These are phyloP conservation scores for Listrodromus nycthemerus DNA, from an alignment of 2,888 invertebrate species.

Conservation along the genomic window DNA sequence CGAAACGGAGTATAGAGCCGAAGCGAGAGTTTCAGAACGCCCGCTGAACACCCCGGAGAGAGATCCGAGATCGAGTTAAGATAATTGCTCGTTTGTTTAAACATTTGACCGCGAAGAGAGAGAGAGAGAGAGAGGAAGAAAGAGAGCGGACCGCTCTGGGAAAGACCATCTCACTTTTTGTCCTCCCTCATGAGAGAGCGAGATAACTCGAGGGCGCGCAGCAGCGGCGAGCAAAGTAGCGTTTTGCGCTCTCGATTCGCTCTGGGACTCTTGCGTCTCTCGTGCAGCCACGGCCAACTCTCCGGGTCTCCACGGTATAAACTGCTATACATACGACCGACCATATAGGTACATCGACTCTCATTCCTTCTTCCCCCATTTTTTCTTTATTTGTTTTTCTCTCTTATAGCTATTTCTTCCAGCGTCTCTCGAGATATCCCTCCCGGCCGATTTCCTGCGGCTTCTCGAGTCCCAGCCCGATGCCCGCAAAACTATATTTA, in stretches of 20 bases:
- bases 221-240: slow-evolving; percentile 37
- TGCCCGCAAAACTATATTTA: slow-evolving; percentile 35
- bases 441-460: slow-evolving; percentile 12
- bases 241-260: slow-evolving; percentile 38
- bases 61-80: slow-evolving; percentile 83
- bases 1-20: slow-evolving; percentile 56
- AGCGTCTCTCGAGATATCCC: slow-evolving; percentile 49
- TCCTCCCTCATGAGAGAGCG: background rate
- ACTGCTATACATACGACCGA: slow-evolving; percentile 1
- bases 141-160: slow-evolving; percentile 38
- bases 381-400: slow-evolving; percentile 55
- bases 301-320: background rate
- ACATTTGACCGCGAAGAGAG: slow-evolving; percentile 78
- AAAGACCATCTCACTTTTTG: slow-evolving; percentile 58
- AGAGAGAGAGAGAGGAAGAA: slow-evolving; percentile 29
- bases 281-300: background rate
- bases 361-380: slow-evolving; percentile 38
- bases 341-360: slow-evolving; percentile 42
- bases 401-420: slow-evolving; percentile 27
- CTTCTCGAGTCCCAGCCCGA: slow-evolving; percentile 39
- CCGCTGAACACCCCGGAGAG: slow-evolving; percentile 70
- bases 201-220: slow-evolving; percentile 8
- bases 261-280: slow-evolving; percentile 15
- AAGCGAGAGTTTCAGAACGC: slow-evolving; percentile 52
- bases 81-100: slow-evolving; percentile 84